Evolutionary conservation across 2,797 vertebrate genomes (phyloP).

Genomic region (Decapterus maruadsi): DNA sequence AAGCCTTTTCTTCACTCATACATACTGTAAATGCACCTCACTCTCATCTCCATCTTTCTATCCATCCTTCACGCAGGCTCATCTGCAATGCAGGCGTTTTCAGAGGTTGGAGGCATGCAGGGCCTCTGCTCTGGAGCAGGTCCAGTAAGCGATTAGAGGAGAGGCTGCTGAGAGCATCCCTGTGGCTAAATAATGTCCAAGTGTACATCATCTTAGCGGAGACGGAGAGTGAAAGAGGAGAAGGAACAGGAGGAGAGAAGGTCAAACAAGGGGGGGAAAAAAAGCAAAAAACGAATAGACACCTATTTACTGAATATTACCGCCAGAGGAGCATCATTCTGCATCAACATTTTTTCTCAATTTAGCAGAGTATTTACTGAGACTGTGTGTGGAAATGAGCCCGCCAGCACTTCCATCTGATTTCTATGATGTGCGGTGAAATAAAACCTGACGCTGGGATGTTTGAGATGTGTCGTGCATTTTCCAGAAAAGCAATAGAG

Average conservation of each 20-base stretch:
- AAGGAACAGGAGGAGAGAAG: constrained; percentile 20
- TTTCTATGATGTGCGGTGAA: constrained; percentile 20
- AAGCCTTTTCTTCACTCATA: constrained; percentile 3
- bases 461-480: background rate
- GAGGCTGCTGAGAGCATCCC: constrained; percentile 50
- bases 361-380: constrained; percentile 8
- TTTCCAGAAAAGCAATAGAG: constrained; percentile 1
- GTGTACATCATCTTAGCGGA: constrained; percentile 58
- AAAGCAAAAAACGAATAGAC: background rate
- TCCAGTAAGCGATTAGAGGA: constrained; percentile 67
- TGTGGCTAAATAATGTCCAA: constrained; percentile 52
- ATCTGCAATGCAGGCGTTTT: constrained; percentile 71
- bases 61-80: constrained; percentile 21
- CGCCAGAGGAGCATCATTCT: background rate
- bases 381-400: constrained; percentile 11
- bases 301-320: background rate
- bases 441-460: background rate
- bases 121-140: constrained; percentile 44
- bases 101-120: constrained; percentile 33
- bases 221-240: background rate
- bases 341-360: background rate
- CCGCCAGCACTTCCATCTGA: constrained; percentile 10
- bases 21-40: constrained; percentile 29
- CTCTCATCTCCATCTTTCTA: constrained; percentile 19
- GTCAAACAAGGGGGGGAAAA: constrained; percentile 27